phyloP scores from a whole-genome alignment of 2,113 vertebrate species.

The Myiozetetes cayanensis region DNA sequence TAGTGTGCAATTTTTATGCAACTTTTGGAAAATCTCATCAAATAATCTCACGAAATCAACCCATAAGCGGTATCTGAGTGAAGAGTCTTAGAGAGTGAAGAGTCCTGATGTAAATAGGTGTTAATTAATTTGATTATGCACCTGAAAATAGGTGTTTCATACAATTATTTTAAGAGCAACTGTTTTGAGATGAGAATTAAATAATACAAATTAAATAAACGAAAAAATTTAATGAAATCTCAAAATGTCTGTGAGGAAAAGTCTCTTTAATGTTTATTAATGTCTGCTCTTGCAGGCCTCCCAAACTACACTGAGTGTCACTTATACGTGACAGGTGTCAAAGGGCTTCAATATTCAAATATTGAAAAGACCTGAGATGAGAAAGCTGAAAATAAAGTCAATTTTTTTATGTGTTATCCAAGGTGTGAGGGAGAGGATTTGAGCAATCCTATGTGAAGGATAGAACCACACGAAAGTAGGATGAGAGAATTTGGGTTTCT shows the following conservation, averaged over 20 bases:
- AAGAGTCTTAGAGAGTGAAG: neutral
- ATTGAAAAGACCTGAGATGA: neutral
- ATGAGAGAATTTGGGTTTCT: constrained; percentile 25
- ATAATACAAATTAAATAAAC: neutral
- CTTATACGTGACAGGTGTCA: neutral
- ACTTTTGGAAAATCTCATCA: neutral
- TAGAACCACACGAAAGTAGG: constrained; percentile 60
- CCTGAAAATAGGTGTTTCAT: neutral
- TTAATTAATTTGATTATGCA: neutral
- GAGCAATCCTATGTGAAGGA: neutral
- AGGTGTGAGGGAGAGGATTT: neutral
- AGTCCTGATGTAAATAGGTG: neutral
- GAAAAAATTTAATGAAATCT: neutral
- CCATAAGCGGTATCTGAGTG: neutral
- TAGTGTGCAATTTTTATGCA: neutral
- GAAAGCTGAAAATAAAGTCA: neutral
- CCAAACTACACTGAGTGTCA: neutral
- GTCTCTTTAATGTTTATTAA: neutral
- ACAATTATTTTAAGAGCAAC: neutral
- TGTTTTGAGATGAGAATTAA: neutral
- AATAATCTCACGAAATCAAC: neutral
- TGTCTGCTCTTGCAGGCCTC: neutral
- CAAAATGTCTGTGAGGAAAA: neutral
- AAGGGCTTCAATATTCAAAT: neutral
- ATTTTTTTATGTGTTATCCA: neutral